Percentiles rank a stretch among this genome's conserved stretches.
Evolutionary conservation across 2,797 vertebrate genomes (phyloP).

Genomic region (Typhlichthys eigenmanni): DNA sequence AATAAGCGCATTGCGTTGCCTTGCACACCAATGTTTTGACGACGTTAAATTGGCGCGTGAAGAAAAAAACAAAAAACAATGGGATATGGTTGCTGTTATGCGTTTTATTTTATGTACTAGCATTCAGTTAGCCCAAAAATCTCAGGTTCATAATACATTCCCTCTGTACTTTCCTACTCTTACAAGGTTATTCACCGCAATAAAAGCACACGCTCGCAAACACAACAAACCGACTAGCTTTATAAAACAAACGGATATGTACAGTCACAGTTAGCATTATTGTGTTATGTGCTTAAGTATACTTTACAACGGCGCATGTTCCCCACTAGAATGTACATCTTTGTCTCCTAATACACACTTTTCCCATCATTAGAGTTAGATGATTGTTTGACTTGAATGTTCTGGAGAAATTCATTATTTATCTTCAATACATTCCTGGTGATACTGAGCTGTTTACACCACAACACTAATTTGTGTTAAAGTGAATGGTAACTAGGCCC

Average conservation of each 20-base stretch:
- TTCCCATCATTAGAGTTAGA: too few species aligned
- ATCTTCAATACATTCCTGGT: too few species aligned
- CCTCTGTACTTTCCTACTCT: conserved; percentile 51
- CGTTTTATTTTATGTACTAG: conserved; percentile 6
- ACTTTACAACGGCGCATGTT: too few species aligned
- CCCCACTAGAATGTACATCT: too few species aligned
- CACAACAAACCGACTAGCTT: conserved; percentile 7
- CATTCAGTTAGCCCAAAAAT: conserved; percentile 22
- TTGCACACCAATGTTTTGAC: background rate
- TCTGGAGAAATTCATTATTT: too few species aligned
- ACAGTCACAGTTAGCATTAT: conserved; percentile 55
- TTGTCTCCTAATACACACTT: too few species aligned
- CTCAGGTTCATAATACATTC: conserved; percentile 55
- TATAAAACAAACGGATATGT: conserved; percentile 39
- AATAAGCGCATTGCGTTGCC: conserved; percentile 17
- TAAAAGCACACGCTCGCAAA: conserved; percentile 32
- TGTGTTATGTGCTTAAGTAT: conserved; percentile 46
- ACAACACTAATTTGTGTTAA: too few species aligned
- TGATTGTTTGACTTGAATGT: too few species aligned
- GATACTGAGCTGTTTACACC: too few species aligned
- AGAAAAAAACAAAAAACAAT: conserved; percentile 3
- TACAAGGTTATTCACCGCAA: conserved; percentile 44
- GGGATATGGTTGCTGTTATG: background rate
- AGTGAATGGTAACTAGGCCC: conserved; percentile 18
- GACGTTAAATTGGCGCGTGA: conserved; percentile 10